Conservation (phyloP, 2,113 vertebrate species). For the Callospermophilus lateralis region DNA sequence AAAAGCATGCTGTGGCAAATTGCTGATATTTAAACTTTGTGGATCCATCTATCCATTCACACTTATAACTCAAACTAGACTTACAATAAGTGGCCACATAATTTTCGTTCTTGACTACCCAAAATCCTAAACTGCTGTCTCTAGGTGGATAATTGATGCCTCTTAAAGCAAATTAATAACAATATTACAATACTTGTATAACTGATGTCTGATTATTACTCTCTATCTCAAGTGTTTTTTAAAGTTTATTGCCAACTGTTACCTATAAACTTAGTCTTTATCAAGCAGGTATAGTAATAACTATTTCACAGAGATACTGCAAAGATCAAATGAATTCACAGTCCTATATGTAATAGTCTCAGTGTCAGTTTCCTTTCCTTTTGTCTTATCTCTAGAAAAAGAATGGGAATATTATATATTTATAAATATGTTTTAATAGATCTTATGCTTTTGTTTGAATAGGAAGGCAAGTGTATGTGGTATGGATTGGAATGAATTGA, state of each 20-base stretch:
- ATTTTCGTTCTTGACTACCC: not conserved
- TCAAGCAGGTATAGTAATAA: not conserved
- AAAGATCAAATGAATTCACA: not conserved
- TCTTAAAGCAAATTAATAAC: slow-evolving; percentile 31
- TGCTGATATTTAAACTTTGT: slow-evolving; percentile 50
- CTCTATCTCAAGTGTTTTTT: not conserved
- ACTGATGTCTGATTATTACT: not conserved
- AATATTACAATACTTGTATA: not conserved
- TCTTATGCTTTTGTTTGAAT: not conserved
- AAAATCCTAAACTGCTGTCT: slow-evolving; percentile 4
- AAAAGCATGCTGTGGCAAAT: slow-evolving; percentile 41
- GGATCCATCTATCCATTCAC: not conserved
- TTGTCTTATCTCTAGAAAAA: not conserved
- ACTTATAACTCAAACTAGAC: not conserved
- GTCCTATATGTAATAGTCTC: not conserved
- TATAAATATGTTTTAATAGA: not conserved
- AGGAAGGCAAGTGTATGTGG: not conserved
- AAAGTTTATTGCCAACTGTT: not conserved
- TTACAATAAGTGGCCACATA: slow-evolving; percentile 2
- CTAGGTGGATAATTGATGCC: not conserved
- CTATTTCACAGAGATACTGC: not conserved
- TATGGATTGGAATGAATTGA: not conserved
- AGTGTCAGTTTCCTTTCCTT: not conserved
- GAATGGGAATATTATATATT: too few relatives aligned
- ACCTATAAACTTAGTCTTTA: not conserved